phyloP scores from a whole-genome alignment of 2,888 invertebrate genomes.

The Lordiphosa fenestrarum region DNA sequence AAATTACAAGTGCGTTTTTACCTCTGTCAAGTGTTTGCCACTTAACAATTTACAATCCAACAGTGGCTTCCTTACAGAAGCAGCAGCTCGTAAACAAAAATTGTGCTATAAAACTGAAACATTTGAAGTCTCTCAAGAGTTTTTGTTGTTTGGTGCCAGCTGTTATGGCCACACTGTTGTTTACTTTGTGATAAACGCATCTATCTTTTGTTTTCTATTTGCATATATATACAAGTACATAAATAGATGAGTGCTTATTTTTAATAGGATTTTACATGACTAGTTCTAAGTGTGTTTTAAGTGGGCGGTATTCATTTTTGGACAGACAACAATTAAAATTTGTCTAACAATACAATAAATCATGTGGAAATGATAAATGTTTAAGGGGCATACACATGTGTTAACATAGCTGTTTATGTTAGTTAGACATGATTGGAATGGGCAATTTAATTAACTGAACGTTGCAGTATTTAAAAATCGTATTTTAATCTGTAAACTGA shows the following conservation, averaged over 20 bases:
- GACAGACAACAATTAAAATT: constrained; percentile 1
- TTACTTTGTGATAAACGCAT: constrained; percentile 46
- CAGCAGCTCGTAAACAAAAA: constrained; percentile 41
- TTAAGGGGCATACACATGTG: too few species aligned
- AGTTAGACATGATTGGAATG: too few species aligned
- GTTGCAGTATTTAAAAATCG: too few species aligned
- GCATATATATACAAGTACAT: constrained; percentile 19
- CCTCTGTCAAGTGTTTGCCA: constrained; percentile 35
- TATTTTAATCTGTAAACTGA: too few species aligned
- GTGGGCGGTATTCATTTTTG: constrained; percentile 3
- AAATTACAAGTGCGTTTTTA: constrained; percentile 11
- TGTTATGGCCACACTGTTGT: constrained; percentile 40
- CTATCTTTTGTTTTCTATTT: constrained; percentile 15
- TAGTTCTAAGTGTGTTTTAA: constrained; percentile 4
- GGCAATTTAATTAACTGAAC: too few species aligned
- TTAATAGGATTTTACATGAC: constrained; percentile 6
- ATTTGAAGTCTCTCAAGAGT: constrained; percentile 30
- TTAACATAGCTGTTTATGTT: too few species aligned
- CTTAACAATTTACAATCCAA: constrained; percentile 40
- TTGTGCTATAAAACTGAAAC: constrained; percentile 48
- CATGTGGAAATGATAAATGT: too few species aligned
- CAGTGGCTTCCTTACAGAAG: constrained; percentile 30
- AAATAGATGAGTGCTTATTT: constrained; percentile 47
- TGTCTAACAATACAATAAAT: background rate
- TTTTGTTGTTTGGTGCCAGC: constrained; percentile 27